phyloP scores from a whole-genome alignment of 2,888 invertebrate species.

The Crematogaster levior region DNA sequence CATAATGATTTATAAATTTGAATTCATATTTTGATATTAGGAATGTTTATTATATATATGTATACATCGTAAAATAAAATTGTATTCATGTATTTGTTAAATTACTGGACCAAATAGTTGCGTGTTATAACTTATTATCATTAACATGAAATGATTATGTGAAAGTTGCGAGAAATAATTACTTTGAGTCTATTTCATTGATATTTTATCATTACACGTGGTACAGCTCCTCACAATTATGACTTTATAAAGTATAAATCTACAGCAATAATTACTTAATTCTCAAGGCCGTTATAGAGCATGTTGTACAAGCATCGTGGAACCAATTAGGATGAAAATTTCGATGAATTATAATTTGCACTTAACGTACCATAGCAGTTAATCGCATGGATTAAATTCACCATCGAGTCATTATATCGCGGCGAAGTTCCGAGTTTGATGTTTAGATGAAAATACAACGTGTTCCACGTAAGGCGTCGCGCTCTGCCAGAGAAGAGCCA shows the following conservation, averaged over 20 bases:
- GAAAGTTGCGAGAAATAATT: slow-evolving; percentile 26
- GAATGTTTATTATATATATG: no score
- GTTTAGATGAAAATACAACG: slow-evolving; percentile 62
- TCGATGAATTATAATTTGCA: slow-evolving; percentile 50
- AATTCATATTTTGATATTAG: background rate
- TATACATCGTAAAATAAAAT: no score
- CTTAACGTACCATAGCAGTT: slow-evolving; percentile 57
- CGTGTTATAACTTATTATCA: background rate
- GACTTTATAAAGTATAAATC: slow-evolving; percentile 42
- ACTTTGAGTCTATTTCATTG: slow-evolving; percentile 11
- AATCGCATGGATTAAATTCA: slow-evolving; percentile 63
- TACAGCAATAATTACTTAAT: slow-evolving; percentile 50
- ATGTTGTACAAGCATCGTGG: slow-evolving; percentile 46
- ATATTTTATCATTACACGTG: slow-evolving; percentile 21
- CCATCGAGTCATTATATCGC: slow-evolving; percentile 57
- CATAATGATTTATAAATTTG: background rate
- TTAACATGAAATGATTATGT: slow-evolving; percentile 19
- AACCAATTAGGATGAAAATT: slow-evolving; percentile 54
- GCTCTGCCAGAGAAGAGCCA: slow-evolving; percentile 71
- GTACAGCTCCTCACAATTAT: slow-evolving; percentile 15
- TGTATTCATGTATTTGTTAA: background rate
- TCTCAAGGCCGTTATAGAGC: slow-evolving; percentile 47
- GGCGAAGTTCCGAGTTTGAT: slow-evolving; percentile 43
- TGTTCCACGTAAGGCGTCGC: slow-evolving; percentile 70
- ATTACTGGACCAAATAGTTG: slow-evolving; percentile 1